phyloP scores from a whole-genome alignment of 2,113 vertebrate genomes.

The Edolisoma coerulescens region DNA sequence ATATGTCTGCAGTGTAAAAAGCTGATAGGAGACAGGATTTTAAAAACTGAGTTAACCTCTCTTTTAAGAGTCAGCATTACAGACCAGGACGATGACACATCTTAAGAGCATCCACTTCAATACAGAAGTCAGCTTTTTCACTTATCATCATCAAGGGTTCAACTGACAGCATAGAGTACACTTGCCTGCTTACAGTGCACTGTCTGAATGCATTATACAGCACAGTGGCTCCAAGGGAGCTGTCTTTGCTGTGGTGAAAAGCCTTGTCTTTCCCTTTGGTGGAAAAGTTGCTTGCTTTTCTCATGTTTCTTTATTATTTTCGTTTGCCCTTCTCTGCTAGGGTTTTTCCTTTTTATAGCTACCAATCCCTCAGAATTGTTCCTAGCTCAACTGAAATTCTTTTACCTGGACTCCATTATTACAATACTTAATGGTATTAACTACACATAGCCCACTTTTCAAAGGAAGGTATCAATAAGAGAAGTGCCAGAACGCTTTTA shows the following conservation, averaged over 20 bases:
- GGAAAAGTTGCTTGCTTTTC: neutral
- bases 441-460: neutral
- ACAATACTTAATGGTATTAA: neutral
- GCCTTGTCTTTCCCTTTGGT: neutral
- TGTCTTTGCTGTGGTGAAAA: neutral
- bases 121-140: neutral
- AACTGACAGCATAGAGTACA: neutral
- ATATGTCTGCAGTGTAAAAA: neutral
- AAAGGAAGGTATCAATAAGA: neutral
- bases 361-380: neutral
- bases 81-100: neutral
- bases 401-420: neutral
- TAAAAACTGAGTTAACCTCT: neutral
- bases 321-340: neutral
- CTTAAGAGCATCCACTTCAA: neutral
- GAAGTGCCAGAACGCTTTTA: neutral
- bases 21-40: neutral
- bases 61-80: neutral
- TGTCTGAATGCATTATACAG: neutral
- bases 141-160: neutral
- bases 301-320: neutral
- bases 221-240: neutral
- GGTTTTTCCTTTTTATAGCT: neutral
- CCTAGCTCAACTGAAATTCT: neutral
- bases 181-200: neutral